Base-by-base conservation (phyloP, 2,113 vertebrate species). In the Gasterosteus nipponicus region DNA sequence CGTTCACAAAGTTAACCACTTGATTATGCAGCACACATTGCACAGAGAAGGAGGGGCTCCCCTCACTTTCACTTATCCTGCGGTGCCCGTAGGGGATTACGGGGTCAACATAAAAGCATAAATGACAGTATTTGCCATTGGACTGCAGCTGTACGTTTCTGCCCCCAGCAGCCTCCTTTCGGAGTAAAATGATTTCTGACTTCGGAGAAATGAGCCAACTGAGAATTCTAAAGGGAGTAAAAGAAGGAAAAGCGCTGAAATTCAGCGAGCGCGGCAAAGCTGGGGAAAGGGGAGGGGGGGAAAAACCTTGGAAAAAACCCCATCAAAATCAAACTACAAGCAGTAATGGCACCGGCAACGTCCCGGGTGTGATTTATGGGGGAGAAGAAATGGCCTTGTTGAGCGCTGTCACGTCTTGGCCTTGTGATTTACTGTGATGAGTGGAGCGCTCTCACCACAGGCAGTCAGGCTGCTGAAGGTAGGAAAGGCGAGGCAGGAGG, bases 371-470 rank as follows among this genome's bases (percentile, higher is more conserved):
- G 88, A 90, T 89, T 85, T 78, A 91, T 86, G 70, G 72, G 56
- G 26, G 85, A 71, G 76, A 68, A 84, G 87, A 87, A 90, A 87
- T 74, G 84, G 77, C 82, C 77, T 81, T 82, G 73, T 89, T 85
- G 82, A 86, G 65, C n/a, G 81, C 78, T 84, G 84, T 91, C 87
- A 80, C 8, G 9, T 87, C 66, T 22, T 3, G 63, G 58, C 10
- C 69, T 14, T 69, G 86, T 90, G 87, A 88, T 88, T 89, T 77
- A 89, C 76, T 29, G 65, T 79, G 85, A 85, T 81, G 79, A 69
- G 73, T 77, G 67, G 65, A 77, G 68, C 14, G 3, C 80, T 82
- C 73, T 73, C 61, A 58, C 82, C 89, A 62, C 65, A 1, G 70
- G 69, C 62, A 29, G 74, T 65, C 80, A 66, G 85, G n/a, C 75